Evolutionary conservation across 2,113 vertebrate species (phyloP).

Genomic region (Scortum barcoo): DNA sequence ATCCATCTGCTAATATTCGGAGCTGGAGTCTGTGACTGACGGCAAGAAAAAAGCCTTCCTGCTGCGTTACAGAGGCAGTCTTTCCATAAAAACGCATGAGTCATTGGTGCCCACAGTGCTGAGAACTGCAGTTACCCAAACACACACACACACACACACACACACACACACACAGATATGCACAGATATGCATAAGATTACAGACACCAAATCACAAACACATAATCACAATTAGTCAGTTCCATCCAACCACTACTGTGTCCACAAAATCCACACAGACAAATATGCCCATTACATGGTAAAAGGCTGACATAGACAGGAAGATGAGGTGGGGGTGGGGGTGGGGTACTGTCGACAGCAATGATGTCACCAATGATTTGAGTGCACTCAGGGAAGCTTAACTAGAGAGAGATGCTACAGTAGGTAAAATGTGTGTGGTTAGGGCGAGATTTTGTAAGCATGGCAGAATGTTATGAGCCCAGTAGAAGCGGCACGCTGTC

Average conservation of each 20-base stretch:
- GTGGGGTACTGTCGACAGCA: neutral
- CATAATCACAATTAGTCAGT: conserved; percentile 36
- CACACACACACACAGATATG: conserved; percentile 26
- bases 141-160: conserved; percentile 32
- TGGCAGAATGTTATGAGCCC: neutral
- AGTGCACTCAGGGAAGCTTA: conserved; percentile 1
- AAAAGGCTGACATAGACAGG: neutral
- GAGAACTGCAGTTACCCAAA: conserved; percentile 30
- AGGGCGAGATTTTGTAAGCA: neutral
- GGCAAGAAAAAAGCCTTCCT: conserved; percentile 27
- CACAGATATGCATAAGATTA: conserved; percentile 24
- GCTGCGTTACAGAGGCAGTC: conserved; percentile 38
- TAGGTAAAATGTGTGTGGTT: neutral
- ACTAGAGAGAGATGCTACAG: neutral
- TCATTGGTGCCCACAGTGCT: conserved; percentile 57
- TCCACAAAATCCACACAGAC: conserved; percentile 2
- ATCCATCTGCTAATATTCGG: conserved; percentile 54
- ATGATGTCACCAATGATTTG: conserved; percentile 24
- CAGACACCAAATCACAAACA: conserved; percentile 15
- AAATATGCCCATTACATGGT: neutral
- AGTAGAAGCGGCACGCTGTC: neutral
- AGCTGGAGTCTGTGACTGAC: conserved; percentile 36
- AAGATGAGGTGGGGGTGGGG: neutral
- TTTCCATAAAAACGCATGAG: conserved; percentile 49
- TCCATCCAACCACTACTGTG: conserved; percentile 2